A percentile compares a stretch with the other conserved stretches of the same genome.
phyloP scores from a whole-genome alignment of 1,140 invertebrate genomes.

The Panagrolaimus sp. region DNA sequence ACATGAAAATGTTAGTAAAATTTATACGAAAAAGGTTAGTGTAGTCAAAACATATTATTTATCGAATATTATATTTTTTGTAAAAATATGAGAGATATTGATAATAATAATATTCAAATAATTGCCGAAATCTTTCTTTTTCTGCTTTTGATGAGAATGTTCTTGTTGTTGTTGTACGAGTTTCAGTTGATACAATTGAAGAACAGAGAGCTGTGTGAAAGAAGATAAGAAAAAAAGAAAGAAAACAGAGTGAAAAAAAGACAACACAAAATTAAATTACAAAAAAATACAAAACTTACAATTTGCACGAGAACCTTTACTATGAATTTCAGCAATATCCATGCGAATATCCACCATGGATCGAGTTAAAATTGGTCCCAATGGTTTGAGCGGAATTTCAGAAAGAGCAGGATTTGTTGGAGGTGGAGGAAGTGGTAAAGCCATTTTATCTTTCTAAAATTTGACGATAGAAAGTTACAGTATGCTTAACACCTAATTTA shows the following conservation, averaged over 20 bases:
- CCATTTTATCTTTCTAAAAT: slow-evolving; percentile 52
- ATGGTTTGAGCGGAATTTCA: slow-evolving; percentile 52
- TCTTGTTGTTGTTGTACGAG: no score
- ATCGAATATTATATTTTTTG: no score
- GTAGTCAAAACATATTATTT: no score
- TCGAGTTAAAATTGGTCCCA: slow-evolving; percentile 52
- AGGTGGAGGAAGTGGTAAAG: slow-evolving; percentile 50
- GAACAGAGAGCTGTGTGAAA: no score
- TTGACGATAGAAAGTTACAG: neutral
- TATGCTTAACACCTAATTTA: neutral
- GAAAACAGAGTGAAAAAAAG: neutral
- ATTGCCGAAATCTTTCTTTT: no score
- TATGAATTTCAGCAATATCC: slow-evolving; percentile 57
- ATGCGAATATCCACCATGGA: slow-evolving; percentile 56
- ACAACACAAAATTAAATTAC: neutral
- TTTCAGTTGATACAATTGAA: no score
- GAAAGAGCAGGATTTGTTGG: slow-evolving; percentile 28
- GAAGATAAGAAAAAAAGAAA: no score
- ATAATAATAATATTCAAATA: no score
- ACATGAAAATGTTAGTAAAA: neutral
- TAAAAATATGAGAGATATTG: no score
- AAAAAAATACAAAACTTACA: slow-evolving; percentile 39
- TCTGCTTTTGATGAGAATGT: no score
- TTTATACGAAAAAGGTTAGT: neutral
- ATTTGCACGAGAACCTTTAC: slow-evolving; percentile 49